phyloP scores from a whole-genome alignment of 2,113 vertebrate genomes.

The Psammodynastes pulverulentus region DNA sequence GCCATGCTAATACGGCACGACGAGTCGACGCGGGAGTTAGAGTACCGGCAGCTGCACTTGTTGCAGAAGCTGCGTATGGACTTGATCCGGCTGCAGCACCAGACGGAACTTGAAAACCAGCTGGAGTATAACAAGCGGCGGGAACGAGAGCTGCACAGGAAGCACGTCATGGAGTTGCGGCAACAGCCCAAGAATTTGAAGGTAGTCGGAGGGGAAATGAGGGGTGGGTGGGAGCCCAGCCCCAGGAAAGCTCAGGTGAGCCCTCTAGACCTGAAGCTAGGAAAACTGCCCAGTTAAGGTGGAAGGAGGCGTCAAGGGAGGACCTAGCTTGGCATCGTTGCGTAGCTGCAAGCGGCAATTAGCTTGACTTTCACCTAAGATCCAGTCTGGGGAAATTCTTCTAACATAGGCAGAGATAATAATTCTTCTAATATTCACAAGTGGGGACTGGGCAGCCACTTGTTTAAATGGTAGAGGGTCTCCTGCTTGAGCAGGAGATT shows the following conservation, averaged over 20 bases:
- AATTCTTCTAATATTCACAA: no score
- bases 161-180: constrained; percentile 97
- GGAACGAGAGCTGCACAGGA: constrained; percentile 94
- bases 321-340: background rate
- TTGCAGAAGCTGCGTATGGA: constrained; percentile 98
- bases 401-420: background rate
- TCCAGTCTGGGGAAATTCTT: background rate
- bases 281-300: background rate
- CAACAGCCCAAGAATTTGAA: constrained; percentile 99
- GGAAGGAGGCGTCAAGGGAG: background rate
- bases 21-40: constrained; percentile 94
- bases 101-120: constrained; percentile 98
- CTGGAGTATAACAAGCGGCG: constrained; percentile 98
- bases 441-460: background rate
- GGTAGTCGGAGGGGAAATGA: constrained; percentile 63
- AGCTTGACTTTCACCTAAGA: background rate
- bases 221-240: background rate
- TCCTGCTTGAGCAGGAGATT: background rate
- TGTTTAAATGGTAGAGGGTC: background rate
- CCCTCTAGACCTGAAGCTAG: background rate
- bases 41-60: constrained; percentile 91
- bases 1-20: constrained; percentile 98
- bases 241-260: background rate
- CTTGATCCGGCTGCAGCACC: constrained; percentile 98
- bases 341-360: background rate